These are phyloP conservation scores for Drosophila lutescens DNA, from an alignment of 2,888 invertebrate genomes.

Conservation along the genomic window DNA sequence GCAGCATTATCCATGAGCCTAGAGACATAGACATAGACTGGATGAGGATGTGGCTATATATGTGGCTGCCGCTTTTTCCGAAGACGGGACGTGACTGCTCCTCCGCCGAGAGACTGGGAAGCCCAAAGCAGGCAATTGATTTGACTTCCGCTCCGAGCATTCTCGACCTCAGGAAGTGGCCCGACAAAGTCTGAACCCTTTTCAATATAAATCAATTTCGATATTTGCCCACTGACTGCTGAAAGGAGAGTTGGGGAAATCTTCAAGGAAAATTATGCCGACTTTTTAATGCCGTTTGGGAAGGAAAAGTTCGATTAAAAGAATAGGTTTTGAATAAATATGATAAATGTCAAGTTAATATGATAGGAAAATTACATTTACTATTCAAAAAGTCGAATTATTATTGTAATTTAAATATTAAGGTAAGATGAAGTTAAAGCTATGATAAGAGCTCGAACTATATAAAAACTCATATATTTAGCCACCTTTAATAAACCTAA, in stretches of 20 bases:
- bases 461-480: too few relatives aligned
- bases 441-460: too few relatives aligned
- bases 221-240: constrained; percentile 63
- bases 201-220: constrained; percentile 82
- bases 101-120: constrained; percentile 35
- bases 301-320: too few relatives aligned
- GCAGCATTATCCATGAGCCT: constrained; percentile 57
- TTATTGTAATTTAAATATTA: too few relatives aligned
- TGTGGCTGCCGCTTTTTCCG: constrained; percentile 19
- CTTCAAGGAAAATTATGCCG: not conserved
- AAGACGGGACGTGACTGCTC: constrained; percentile 46
- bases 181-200: constrained; percentile 65
- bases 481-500: too few relatives aligned
- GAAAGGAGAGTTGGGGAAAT: constrained; percentile 45
- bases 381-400: too few relatives aligned
- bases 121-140: constrained; percentile 60
- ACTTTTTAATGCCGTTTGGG: constrained; percentile 1
- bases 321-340: too few relatives aligned
- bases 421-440: too few relatives aligned
- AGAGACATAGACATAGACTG: not conserved
- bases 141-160: constrained; percentile 66
- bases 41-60: constrained; percentile 27
- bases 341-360: too few relatives aligned
- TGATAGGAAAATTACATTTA: too few relatives aligned
- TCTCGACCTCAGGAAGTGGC: constrained; percentile 65